phyloP scores from a whole-genome alignment of 2,113 vertebrate genomes.

The Silurus asotus region DNA sequence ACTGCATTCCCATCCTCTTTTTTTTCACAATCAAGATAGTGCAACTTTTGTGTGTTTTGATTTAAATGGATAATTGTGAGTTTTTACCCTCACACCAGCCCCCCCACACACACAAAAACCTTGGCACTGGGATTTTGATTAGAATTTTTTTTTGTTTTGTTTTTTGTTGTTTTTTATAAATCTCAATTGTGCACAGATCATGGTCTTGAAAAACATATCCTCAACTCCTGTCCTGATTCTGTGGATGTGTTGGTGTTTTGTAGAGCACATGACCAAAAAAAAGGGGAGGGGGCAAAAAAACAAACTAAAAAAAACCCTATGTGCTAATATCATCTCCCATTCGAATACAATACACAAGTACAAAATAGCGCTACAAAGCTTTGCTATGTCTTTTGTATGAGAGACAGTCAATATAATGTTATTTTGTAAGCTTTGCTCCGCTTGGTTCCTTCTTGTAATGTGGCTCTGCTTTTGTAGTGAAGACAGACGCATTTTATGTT shows the following conservation, averaged over 20 bases:
- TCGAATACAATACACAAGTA: slow-evolving; percentile 42
- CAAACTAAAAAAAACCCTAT: slow-evolving; percentile 33
- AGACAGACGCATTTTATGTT: slow-evolving; percentile 54
- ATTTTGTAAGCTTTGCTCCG: slow-evolving; percentile 74
- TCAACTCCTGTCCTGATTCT: slow-evolving; percentile 54
- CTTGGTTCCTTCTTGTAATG: slow-evolving; percentile 40
- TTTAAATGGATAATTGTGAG: slow-evolving; percentile 41
- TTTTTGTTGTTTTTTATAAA: neutral
- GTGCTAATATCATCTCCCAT: slow-evolving; percentile 46
- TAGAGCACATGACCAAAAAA: neutral
- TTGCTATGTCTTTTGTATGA: slow-evolving; percentile 10
- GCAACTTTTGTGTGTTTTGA: slow-evolving; percentile 80
- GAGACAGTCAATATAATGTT: slow-evolving; percentile 72
- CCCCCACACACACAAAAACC: slow-evolving; percentile 34
- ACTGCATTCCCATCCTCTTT: slow-evolving; percentile 67
- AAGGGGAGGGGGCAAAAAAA: neutral
- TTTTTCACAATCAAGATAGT: slow-evolving; percentile 85
- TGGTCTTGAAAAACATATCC: slow-evolving; percentile 61
- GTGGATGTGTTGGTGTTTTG: slow-evolving; percentile 26
- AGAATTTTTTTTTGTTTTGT: too few species aligned
- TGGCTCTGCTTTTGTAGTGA: slow-evolving; percentile 37
- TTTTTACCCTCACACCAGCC: slow-evolving; percentile 29
- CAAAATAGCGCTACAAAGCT: slow-evolving; percentile 43
- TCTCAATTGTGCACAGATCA: slow-evolving; percentile 74
- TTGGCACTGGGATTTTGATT: slow-evolving; percentile 55